Percentiles rank a stretch among this genome's conserved stretches.
Conservation (phyloP, 2,113 vertebrate species). For the Lepidothrix coronata region DNA sequence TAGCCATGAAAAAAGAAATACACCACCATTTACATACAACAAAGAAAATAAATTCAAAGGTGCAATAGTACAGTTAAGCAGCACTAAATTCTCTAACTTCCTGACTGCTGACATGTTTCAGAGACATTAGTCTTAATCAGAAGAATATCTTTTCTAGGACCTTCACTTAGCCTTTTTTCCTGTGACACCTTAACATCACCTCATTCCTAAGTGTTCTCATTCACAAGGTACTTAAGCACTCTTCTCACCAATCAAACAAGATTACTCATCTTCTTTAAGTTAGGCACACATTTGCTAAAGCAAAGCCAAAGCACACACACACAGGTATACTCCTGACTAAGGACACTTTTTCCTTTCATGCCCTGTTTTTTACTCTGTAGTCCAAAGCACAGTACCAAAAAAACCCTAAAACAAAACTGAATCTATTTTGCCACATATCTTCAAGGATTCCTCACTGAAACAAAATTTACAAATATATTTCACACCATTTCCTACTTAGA, state of each 20-base stretch:
- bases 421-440: neutral
- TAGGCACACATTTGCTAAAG: neutral
- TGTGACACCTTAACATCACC: neutral
- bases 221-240: neutral
- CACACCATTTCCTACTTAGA: neutral
- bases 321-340: neutral
- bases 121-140: neutral
- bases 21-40: neutral
- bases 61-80: neutral
- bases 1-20: neutral
- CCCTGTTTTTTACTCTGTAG: neutral
- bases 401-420: accelerated
- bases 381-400: neutral
- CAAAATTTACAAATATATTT: neutral
- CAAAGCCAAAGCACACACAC: neutral
- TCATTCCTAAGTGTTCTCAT: neutral
- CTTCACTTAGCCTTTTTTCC: neutral
- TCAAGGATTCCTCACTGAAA: neutral
- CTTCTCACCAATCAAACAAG: neutral
- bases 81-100: neutral
- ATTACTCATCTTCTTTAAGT: neutral
- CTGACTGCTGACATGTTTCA: neutral
- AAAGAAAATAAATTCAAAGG: neutral
- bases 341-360: neutral
- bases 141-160: neutral